Percentiles rank a stretch among this genome's conserved stretches.
phyloP scores from a whole-genome alignment of 2,113 vertebrate species.

The Dascyllus trimaculatus region DNA sequence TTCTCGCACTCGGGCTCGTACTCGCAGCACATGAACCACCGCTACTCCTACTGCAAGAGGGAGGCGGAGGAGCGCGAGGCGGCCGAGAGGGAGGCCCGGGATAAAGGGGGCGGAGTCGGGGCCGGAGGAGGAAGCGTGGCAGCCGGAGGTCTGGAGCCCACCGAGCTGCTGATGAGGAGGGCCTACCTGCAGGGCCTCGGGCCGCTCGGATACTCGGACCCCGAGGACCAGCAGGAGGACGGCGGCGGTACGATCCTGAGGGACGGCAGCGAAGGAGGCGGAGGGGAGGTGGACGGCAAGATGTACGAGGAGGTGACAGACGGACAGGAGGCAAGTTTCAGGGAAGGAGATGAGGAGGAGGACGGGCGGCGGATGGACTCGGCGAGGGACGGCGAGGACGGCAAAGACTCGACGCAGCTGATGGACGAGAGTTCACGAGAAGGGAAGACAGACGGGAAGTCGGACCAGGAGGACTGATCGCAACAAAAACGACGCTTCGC shows the following conservation, averaged over 20 bases:
- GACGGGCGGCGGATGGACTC: conserved; percentile 90
- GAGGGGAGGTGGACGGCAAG: conserved; percentile 88
- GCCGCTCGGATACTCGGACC: conserved; percentile 92
- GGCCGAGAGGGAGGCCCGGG: conserved; percentile 91
- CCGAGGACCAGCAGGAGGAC: conserved; percentile 87
- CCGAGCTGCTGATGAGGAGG: conserved; percentile 93
- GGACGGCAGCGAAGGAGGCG: conserved; percentile 84
- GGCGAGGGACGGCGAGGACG: conserved; percentile 86
- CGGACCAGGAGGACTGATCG: conserved; percentile 89
- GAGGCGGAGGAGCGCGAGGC: conserved; percentile 97
- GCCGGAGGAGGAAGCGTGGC: conserved; percentile 88
- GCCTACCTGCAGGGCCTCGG: conserved; percentile 94
- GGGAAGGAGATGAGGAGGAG: conserved; percentile 85
- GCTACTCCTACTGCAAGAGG: conserved; percentile 98
- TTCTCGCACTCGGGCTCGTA: conserved; percentile 98
- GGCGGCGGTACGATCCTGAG: conserved; percentile 87
- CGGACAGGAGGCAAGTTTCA: conserved; percentile 89
- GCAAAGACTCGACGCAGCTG: conserved; percentile 84
- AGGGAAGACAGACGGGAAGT: conserved; percentile 93
- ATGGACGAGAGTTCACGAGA: conserved; percentile 94
- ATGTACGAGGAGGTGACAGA: conserved; percentile 88
- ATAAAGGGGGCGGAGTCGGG: conserved; percentile 88
- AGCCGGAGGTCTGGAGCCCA: conserved; percentile 91
- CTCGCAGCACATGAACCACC: conserved; percentile 99
- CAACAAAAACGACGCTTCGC: conserved; percentile 89